A percentile compares a stretch with the other conserved stretches of the same genome.
Conservation (phyloP, 2,113 vertebrate genomes). For the Paradisaea rubra region DNA sequence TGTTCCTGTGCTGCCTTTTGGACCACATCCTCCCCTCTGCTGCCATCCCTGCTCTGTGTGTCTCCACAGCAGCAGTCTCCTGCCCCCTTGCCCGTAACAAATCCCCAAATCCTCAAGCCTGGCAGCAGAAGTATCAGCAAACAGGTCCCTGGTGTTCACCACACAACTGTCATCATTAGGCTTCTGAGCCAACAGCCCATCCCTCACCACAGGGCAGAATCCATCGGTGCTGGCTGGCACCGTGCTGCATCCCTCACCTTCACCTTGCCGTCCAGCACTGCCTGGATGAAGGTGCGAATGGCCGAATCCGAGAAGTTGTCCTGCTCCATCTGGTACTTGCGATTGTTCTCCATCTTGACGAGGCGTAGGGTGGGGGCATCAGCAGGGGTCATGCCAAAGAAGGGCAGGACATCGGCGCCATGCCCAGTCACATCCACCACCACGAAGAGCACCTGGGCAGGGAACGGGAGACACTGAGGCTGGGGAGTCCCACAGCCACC, state of each 20-base stretch:
- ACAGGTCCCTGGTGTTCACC: not conserved
- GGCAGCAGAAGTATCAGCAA: not conserved
- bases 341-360: constrained; percentile 75
- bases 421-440: constrained; percentile 68
- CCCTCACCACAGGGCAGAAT: accelerated
- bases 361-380: constrained; percentile 78
- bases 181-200: not conserved
- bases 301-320: constrained; percentile 18
- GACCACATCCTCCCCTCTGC: not conserved
- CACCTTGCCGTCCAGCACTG: constrained; percentile 70
- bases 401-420: constrained; percentile 69
- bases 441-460: constrained; percentile 80
- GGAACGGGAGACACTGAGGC: not conserved
- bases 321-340: constrained; percentile 71
- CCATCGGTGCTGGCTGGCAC: not conserved
- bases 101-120: not conserved
- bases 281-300: constrained; percentile 70
- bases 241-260: constrained; percentile 63
- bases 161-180: not conserved
- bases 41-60: not conserved
- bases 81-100: not conserved
- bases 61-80: not conserved
- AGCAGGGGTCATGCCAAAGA: constrained; percentile 72
- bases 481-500: accelerated
- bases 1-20: not conserved